Evolutionary conservation across 2,888 invertebrate species (phyloP), one percentile per base, ranked within the genome.

Genomic region (Hirudinaria manillensis): DNA sequence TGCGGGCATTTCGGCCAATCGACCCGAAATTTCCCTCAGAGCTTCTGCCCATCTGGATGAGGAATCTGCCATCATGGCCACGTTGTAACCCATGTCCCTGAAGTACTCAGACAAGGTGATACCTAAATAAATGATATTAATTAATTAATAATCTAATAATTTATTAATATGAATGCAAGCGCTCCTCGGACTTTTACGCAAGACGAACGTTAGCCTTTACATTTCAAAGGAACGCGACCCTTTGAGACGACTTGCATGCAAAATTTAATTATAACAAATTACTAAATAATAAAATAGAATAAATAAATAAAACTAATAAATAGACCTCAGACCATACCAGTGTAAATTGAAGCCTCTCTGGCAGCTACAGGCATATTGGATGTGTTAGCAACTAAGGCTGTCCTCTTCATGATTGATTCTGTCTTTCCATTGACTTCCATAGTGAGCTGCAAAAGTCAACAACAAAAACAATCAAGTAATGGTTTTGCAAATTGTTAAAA

Each of bases 281-380:
- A 24, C 1, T 29, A 61, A 61, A 1, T 61, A 19, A 61, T 61
- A 3, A 53, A 53, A 16, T 53, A 16, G 24, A 16, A 55, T n/a
- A 72, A 27, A 45, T 38, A 16, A 53, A 38, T 51, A 27, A 29
- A 45, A 72, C 55, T 19, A 21, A 24, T 29, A 29, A 45, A 72
- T 72, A 53, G 24, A 55, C 24, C n/a, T 21, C 45, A 55, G 32
- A 74, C 38, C 77, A 36, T 70, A 85, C 88, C 95, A 78, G 99
- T 99, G 87, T 99, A 99, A 86, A 99, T 99, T 85, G 98, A 99
- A 78, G 99, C 99, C 88, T 99, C 99, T 87, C 99, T 91, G 86
- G 99, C 99, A 83, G 99, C 99, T 79, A 99, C 99, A 85, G 99
- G 99, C 99, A 99, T 99, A 92, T 99, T 99, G 79, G 98, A 99